These are phyloP conservation scores for Chelon labrosus DNA, from an alignment of 2,797 vertebrate species.

Conservation along the genomic window DNA sequence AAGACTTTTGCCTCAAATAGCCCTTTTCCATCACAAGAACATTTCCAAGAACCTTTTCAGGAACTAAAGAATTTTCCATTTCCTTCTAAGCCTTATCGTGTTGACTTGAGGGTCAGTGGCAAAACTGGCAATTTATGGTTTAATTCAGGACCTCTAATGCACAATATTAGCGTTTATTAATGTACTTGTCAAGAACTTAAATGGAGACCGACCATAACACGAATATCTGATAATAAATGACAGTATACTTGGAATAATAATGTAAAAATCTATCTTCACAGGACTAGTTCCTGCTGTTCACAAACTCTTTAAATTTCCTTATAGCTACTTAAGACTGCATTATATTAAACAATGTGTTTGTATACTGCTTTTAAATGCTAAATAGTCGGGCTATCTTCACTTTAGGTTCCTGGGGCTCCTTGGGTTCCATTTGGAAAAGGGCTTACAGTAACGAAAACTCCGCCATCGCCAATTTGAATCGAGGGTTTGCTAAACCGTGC, in stretches of 20 bases:
- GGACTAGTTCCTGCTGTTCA: not conserved
- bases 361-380: not conserved
- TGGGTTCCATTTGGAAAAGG: not conserved
- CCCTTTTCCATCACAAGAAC: not conserved
- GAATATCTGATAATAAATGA: not conserved
- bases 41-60: constrained; percentile 4
- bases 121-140: not conserved
- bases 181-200: too few relatives aligned
- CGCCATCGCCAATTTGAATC: not conserved
- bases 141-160: not conserved
- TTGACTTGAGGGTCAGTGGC: not conserved
- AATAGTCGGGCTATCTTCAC: not conserved
- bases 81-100: not conserved
- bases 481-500: constrained; percentile 5
- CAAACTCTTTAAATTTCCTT: not conserved
- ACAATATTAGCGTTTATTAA: not conserved
- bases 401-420: constrained; percentile 9
- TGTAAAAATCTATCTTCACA: not conserved
- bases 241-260: not conserved
- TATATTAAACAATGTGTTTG: not conserved
- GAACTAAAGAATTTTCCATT: not conserved
- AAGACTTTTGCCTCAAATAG: not conserved
- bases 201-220: not conserved
- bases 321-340: not conserved
- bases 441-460: not conserved